Percentiles rank a stretch among this genome's conserved stretches.
These are phyloP conservation scores for Drosophila anomalata DNA, from an alignment of 2,888 invertebrate species.

Conservation along the genomic window DNA sequence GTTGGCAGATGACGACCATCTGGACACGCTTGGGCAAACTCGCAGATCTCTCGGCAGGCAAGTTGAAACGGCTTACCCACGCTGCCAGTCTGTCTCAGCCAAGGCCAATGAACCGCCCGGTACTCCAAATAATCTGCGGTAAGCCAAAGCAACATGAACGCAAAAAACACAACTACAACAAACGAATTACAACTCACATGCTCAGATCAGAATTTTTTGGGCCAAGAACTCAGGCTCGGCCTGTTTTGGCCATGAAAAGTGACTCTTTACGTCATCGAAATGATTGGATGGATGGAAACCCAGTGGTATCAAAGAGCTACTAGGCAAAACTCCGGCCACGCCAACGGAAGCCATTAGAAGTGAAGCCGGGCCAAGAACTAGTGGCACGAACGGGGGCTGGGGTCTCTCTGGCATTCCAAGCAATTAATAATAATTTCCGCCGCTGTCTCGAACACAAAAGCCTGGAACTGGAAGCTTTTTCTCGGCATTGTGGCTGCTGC, in stretches of 20 bases:
- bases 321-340: slow-evolving; percentile 46
- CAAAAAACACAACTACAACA: neutral
- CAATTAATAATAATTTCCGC: slow-evolving; percentile 81
- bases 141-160: slow-evolving; percentile 43
- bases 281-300: slow-evolving; percentile 46
- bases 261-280: slow-evolving; percentile 71
- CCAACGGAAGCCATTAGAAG: slow-evolving; percentile 75
- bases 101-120: slow-evolving; percentile 71
- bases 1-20: slow-evolving; percentile 41
- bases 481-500: slow-evolving; percentile 22
- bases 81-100: slow-evolving; percentile 55
- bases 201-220: slow-evolving; percentile 43
- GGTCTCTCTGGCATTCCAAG: slow-evolving; percentile 62
- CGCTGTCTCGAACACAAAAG: slow-evolving; percentile 62
- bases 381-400: slow-evolving; percentile 7
- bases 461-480: slow-evolving; percentile 48
- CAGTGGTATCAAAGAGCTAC: neutral
- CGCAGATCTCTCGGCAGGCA: slow-evolving; percentile 26
- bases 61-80: slow-evolving; percentile 47
- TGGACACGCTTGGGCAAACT: slow-evolving; percentile 68
- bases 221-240: slow-evolving; percentile 59
- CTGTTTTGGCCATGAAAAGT: slow-evolving; percentile 71
- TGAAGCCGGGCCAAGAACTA: slow-evolving; percentile 24
- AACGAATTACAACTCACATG: slow-evolving; percentile 17
- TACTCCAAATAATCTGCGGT: slow-evolving; percentile 57